Evolutionary conservation across 2,797 vertebrate genomes (phyloP).

Genomic region (Sternarchorhynchus goeldii): DNA sequence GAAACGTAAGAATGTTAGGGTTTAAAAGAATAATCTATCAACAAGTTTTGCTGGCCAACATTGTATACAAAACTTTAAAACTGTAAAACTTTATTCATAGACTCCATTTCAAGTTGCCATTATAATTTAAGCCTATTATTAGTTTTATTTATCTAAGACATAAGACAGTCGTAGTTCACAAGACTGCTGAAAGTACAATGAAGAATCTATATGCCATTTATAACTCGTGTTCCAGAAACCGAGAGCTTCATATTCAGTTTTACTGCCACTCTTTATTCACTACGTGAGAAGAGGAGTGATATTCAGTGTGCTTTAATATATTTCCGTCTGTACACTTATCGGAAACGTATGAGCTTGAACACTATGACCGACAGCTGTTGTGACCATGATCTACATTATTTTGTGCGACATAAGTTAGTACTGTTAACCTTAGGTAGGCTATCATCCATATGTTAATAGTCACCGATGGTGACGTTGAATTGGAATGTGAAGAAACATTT

Average conservation of each 20-base stretch:
- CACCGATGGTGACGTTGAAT: conserved; percentile 26
- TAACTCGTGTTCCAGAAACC: conserved; percentile 29
- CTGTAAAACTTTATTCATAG: neutral
- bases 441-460: conserved; percentile 23
- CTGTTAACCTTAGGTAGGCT: conserved; percentile 33
- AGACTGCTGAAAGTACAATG: conserved; percentile 8
- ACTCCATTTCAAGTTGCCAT: neutral
- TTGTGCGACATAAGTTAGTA: conserved; percentile 40
- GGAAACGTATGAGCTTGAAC: conserved; percentile 12
- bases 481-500: conserved; percentile 42
- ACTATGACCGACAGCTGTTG: conserved; percentile 24
- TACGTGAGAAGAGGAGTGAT: no score
- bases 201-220: conserved; percentile 22
- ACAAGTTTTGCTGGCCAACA: conserved; percentile 29
- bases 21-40: conserved; percentile 28
- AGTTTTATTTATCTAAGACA: conserved; percentile 25
- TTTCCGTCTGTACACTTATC: conserved; percentile 31
- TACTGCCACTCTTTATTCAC: no score
- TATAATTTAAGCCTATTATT: conserved; percentile 5
- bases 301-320: conserved; percentile 36
- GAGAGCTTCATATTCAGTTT: conserved; percentile 40
- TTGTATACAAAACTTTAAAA: neutral
- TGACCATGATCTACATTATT: conserved; percentile 23
- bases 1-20: conserved; percentile 42
- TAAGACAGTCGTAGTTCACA: conserved; percentile 8